A percentile compares a stretch with the other conserved stretches of the same genome.
These are phyloP conservation scores for Habrosyne pyritoides DNA, from an alignment of 2,888 invertebrate species.

Conservation along the genomic window DNA sequence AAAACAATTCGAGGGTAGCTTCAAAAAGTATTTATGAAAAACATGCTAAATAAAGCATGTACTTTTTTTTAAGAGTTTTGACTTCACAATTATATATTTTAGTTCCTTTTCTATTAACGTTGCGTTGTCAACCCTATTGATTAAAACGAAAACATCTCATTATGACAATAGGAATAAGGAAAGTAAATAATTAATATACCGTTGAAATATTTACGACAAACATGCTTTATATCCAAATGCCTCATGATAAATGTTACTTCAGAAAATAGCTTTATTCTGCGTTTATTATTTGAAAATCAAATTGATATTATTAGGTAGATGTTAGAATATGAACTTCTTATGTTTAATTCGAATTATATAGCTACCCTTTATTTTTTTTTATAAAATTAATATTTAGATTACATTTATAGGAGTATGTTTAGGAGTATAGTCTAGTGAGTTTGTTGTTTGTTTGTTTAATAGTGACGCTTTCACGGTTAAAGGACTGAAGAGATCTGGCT, in stretches of 20 bases:
- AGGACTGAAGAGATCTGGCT: too few relatives aligned
- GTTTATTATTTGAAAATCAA: background rate
- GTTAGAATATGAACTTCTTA: background rate
- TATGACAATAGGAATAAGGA: slow-evolving; percentile 1
- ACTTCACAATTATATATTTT: too few relatives aligned
- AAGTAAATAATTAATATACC: background rate
- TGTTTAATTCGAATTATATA: background rate
- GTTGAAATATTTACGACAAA: slow-evolving; percentile 6
- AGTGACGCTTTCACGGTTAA: too few relatives aligned
- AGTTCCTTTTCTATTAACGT: too few relatives aligned
- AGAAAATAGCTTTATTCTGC: background rate
- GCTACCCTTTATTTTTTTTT: background rate
- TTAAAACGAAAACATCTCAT: background rate
- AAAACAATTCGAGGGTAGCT: too few relatives aligned
- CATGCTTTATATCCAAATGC: background rate
- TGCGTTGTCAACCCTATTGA: background rate
- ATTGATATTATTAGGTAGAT: background rate
- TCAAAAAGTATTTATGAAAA: too few relatives aligned
- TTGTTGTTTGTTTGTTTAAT: too few relatives aligned
- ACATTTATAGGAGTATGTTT: too few relatives aligned
- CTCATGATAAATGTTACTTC: background rate
- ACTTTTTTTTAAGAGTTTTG: too few relatives aligned
- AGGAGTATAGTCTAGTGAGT: too few relatives aligned
- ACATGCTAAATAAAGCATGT: too few relatives aligned
- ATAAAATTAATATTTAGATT: too few relatives aligned